Conservation (phyloP, 1,140 invertebrate genomes). For the Drosophila kurseongensis region DNA sequence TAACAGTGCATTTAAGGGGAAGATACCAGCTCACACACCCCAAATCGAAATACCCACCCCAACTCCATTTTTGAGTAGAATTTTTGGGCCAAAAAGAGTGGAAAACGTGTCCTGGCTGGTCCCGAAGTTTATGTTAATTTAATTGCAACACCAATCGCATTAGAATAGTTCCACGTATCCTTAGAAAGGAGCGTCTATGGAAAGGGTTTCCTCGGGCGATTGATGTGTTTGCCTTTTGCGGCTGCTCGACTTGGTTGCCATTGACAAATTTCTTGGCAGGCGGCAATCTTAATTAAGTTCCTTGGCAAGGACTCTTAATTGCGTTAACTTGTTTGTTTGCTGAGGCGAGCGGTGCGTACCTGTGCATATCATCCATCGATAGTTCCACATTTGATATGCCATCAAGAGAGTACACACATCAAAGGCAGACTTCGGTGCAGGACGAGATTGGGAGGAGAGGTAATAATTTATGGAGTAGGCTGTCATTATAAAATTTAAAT, state of each 20-base stretch:
- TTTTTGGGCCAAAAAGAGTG: constrained; percentile 71
- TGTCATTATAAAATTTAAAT: constrained; percentile 61
- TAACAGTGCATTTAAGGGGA: constrained; percentile 4
- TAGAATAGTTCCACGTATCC: constrained; percentile 79
- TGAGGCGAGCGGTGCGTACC: constrained; percentile 27
- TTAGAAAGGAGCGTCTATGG: constrained; percentile 22
- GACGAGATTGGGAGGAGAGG: not conserved
- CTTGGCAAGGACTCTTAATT: constrained; percentile 59
- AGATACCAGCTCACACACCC: constrained; percentile 24
- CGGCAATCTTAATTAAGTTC: constrained; percentile 72
- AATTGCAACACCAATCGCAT: constrained; percentile 78
- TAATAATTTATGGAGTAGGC: not conserved
- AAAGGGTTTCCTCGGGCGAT: constrained; percentile 31
- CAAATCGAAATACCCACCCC: constrained; percentile 5
- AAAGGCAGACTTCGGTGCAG: constrained; percentile 48
- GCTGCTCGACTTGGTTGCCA: constrained; percentile 60
- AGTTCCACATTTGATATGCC: constrained; percentile 77
- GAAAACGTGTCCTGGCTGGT: constrained; percentile 61
- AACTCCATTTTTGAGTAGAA: not conserved
- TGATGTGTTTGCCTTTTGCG: constrained; percentile 73
- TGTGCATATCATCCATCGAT: constrained; percentile 72
- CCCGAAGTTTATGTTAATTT: constrained; percentile 77
- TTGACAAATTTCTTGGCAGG: constrained; percentile 67
- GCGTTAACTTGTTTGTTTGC: constrained; percentile 58
- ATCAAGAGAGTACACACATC: constrained; percentile 50